Base-by-base conservation (phyloP, 2,888 invertebrate genomes). In the Drosophila mimetica region DNA sequence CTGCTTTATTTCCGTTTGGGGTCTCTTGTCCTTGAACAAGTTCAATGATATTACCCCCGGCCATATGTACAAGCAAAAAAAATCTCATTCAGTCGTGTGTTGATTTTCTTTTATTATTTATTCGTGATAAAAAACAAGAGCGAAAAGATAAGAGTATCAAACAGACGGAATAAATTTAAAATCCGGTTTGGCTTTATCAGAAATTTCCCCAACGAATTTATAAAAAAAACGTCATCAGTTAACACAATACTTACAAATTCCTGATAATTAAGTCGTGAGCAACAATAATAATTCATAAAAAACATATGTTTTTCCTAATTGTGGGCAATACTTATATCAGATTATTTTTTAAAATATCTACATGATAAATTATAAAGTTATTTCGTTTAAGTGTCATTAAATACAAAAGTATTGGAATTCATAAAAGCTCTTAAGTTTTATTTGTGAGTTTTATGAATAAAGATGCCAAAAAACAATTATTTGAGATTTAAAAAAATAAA, bases 11-110 rank as follows among this genome's bases (percentile, higher is more conserved):
- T 71, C 48, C 47, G 52, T 57, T 65, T 54, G 16, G n/a, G 37
- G 44, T 65, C 51, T 58, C 46, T 22, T 77, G 88, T 77, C 83
- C 83, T 84, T 84, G 86, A 77, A 58, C 41, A 79, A 87, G 83
- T 87, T 84, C 88, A 84, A 79, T 71, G 88, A 74, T 82, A 63
- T 77, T 69, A 18, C 41, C 16, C 16, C 13, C 34, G 41, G 14
- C 9, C 22, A 32, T 25, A 7, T 25, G 25, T 7, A 25, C 48
- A 48, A 28, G 16, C 52, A 34, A 46, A 50, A 51, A 18, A 32
- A 16, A 28, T 8, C 16, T 16, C 37, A 32, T 41, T 53, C 48
- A 25, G 34, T 72, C 36, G 34, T 16, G 61, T 73, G 75, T 71
- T 69, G 36, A 28, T 66, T 65, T 47, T 58, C 39, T 69, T 63